These are phyloP conservation scores for Camponotus fellah DNA, from an alignment of 2,888 invertebrate genomes.

Conservation along the genomic window DNA sequence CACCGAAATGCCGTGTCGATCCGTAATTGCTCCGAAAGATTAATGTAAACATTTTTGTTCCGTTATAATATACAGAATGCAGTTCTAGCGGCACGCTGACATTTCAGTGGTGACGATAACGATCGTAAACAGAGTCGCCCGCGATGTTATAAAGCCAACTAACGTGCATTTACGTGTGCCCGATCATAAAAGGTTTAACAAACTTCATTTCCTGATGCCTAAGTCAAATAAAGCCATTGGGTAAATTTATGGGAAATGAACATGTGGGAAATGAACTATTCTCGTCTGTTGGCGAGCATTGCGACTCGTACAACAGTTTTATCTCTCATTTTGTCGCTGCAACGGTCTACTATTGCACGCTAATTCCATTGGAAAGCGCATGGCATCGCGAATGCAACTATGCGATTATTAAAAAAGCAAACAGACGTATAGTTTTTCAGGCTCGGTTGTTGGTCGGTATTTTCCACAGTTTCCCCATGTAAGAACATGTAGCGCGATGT, in stretches of 20 bases:
- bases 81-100: neutral
- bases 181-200: slow-evolving; percentile 26
- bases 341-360: neutral
- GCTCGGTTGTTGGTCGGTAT: neutral
- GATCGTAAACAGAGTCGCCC: slow-evolving; percentile 24
- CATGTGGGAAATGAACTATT: neutral
- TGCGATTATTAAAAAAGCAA: slow-evolving; percentile 24
- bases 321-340: slow-evolving; percentile 1
- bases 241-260: slow-evolving; percentile 5
- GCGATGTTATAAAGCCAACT: slow-evolving; percentile 8
- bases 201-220: slow-evolving; percentile 16
- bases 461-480: neutral
- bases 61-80: neutral
- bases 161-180: slow-evolving; percentile 8
- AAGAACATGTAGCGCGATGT: slow-evolving; percentile 5
- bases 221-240: slow-evolving; percentile 8
- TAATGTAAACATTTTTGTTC: slow-evolving; percentile 44
- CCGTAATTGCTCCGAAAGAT: slow-evolving; percentile 12
- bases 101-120: slow-evolving; percentile 14
- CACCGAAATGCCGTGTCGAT: neutral
- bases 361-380: slow-evolving; percentile 15
- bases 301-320: neutral
- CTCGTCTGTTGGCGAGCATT: neutral
- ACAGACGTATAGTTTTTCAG: slow-evolving; percentile 4
- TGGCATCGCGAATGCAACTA: neutral